Evolutionary conservation across 2,888 invertebrate species (phyloP).

Genomic region (Steromphala cineraria): DNA sequence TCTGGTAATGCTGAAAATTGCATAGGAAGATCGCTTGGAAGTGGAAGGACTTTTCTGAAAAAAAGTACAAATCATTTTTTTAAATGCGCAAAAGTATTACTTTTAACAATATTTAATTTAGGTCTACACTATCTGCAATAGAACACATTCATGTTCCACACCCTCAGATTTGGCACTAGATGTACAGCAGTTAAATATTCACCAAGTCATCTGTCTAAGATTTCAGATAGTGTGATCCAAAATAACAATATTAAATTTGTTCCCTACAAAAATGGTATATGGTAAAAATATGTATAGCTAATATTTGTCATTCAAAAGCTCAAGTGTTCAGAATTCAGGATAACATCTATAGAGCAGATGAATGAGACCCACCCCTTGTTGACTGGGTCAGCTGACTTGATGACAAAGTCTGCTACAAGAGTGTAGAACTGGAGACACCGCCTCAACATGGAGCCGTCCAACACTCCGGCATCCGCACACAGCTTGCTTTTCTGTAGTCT

Average conservation of each 20-base stretch:
- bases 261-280: too few species aligned
- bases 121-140: too few species aligned
- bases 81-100: too few species aligned
- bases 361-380: constrained; percentile 60
- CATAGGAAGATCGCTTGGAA: constrained; percentile 80
- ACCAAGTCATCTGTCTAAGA: too few species aligned
- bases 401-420: constrained; percentile 87
- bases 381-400: constrained; percentile 74
- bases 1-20: constrained; percentile 94
- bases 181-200: too few species aligned
- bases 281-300: too few species aligned
- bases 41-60: constrained; percentile 74
- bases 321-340: background rate
- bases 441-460: constrained; percentile 89
- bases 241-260: too few species aligned
- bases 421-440: constrained; percentile 91
- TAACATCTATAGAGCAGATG: background rate
- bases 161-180: too few species aligned
- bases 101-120: too few species aligned
- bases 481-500: constrained; percentile 86
- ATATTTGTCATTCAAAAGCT: too few species aligned
- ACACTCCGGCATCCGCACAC: constrained; percentile 91
- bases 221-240: too few species aligned
- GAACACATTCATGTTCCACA: too few species aligned
- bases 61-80: background rate